Percentiles rank a stretch among this genome's conserved stretches.
These are phyloP conservation scores for Scaptodrosophila lebanonensis DNA, from an alignment of 1,140 invertebrate species.

Conservation along the genomic window DNA sequence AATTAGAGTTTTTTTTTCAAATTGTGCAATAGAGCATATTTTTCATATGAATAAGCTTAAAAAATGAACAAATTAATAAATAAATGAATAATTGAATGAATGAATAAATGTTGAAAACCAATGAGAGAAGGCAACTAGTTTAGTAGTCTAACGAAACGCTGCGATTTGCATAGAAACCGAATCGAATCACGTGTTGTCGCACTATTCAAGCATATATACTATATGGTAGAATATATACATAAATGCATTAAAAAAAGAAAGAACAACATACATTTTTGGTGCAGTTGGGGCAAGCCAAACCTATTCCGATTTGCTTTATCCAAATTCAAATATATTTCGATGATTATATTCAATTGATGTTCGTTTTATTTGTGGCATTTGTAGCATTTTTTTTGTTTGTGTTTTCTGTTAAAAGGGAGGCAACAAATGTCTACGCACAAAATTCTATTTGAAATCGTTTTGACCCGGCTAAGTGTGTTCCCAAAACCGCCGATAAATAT, in stretches of 20 bases:
- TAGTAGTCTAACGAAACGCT: slow-evolving; percentile 60
- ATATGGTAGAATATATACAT: slow-evolving; percentile 25
- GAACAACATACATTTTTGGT: slow-evolving; percentile 23
- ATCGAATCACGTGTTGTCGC: neutral
- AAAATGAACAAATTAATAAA: too few species aligned
- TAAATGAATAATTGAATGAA: slow-evolving; percentile 40
- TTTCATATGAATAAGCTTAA: too few species aligned
- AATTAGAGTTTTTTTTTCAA: too few species aligned
- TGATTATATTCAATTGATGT: slow-evolving; percentile 12
- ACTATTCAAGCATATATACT: too few species aligned
- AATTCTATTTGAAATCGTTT: slow-evolving; percentile 25
- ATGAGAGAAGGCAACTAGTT: slow-evolving; percentile 40
- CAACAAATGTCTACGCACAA: slow-evolving; percentile 45
- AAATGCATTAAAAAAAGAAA: slow-evolving; percentile 22
- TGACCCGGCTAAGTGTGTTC: slow-evolving; percentile 64
- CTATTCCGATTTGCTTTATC: neutral
- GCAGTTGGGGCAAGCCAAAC: slow-evolving; percentile 21
- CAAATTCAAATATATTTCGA: neutral
- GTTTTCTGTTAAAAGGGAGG: too few species aligned
- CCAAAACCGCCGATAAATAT: slow-evolving; percentile 72
- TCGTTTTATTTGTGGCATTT: neutral
- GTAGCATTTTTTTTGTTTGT: slow-evolving; percentile 14
- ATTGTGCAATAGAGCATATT: too few species aligned
- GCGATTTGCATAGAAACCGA: slow-evolving; percentile 26
- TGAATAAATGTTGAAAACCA: slow-evolving; percentile 8